Base-by-base conservation (phyloP, 2,113 vertebrate genomes). In the Seriola quinqueradiata region DNA sequence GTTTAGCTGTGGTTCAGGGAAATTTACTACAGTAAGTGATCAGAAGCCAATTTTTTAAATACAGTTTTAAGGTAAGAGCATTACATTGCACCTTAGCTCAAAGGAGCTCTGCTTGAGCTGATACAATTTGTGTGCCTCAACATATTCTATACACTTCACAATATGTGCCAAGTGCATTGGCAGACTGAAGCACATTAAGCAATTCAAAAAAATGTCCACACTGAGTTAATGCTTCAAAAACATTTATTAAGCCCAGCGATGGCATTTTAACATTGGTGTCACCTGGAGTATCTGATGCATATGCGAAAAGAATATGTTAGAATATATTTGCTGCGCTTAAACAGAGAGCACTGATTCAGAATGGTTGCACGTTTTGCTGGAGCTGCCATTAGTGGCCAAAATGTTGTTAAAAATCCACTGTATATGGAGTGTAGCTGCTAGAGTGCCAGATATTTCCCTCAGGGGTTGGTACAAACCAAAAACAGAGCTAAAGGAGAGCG, bases 1-100 rank as follows among this genome's bases (percentile, higher is more conserved):
- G 77, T 69, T 72, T 72, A 59, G 50, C 65, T 50, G 25, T 36
- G 69, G 63, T 64, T 84, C 8, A 65, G 55, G 66, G 55, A 76
- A 42, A 83, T 81, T 36, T 12, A 70, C 25, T 11, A 50, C 25
- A 50, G 13, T 54, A 70, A 77, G 23, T 11, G 10, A 32, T 67
- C 8, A 58, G n/a, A 74, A 23, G 44, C 19, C 16, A 7, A 46
- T 64, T 64, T 79, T 54, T 64, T 36, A 42, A 68, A 64, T 64
- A 19, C 50, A 38, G 60, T 63, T 55, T 32, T 19, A 32, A 71
- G 77, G 64, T 66, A 54, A 16, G 65, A 70, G 44, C 40, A 42
- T 42, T 42, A 11, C 40, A 9, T 40, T 52, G 63, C 42, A 59
- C 14, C 70, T 50, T 10, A 23, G 75, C 70, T 77, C 52, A 79